These are phyloP conservation scores for Idaea straminata DNA, from an alignment of 2,888 invertebrate genomes.

Conservation along the genomic window DNA sequence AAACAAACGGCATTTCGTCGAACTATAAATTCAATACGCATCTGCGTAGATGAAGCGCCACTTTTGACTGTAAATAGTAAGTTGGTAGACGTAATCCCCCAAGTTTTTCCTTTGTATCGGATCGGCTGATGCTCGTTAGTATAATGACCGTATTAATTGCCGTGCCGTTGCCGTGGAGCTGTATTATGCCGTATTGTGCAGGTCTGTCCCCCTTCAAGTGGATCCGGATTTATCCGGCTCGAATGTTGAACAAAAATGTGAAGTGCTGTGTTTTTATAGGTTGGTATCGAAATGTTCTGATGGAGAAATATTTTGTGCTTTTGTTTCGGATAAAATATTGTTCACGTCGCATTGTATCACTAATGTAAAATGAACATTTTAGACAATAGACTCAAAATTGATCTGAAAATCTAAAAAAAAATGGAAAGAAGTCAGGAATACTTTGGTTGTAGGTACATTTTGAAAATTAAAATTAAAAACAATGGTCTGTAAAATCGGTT, in stretches of 20 bases:
- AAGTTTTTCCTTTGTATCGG: slow-evolving; percentile 49
- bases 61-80: neutral
- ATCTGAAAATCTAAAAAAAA: no score
- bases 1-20: neutral
- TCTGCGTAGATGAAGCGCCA: neutral
- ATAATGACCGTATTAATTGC: slow-evolving; percentile 70
- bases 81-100: slow-evolving; percentile 22
- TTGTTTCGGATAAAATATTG: no score
- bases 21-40: neutral
- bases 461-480: no score
- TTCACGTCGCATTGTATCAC: no score
- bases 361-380: no score
- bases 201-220: neutral
- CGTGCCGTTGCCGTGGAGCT: slow-evolving; percentile 14
- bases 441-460: no score
- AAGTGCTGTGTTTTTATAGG: no score
- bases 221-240: neutral
- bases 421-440: no score
- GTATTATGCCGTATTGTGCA: slow-evolving; percentile 40
- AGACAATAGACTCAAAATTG: no score
- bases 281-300: no score
- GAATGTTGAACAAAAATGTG: neutral
- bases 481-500: no score
- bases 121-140: slow-evolving; percentile 52
- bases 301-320: no score